phyloP scores from a whole-genome alignment of 2,113 vertebrate genomes.

The Petromus typicus region DNA sequence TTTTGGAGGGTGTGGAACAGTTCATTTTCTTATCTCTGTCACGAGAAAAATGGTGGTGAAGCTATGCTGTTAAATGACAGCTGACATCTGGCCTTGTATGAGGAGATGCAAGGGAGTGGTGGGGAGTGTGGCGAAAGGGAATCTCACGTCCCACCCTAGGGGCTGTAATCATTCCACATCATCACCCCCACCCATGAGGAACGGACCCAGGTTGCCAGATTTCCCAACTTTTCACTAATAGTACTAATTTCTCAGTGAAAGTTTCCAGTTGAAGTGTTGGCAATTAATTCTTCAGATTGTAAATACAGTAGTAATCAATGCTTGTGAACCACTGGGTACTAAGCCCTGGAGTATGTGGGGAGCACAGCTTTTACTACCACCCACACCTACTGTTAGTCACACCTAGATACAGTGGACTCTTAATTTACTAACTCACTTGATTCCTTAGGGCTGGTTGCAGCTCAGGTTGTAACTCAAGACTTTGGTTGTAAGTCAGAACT shows the following conservation, averaged over 20 bases:
- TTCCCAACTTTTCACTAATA: background rate
- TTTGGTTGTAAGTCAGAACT: too few relatives aligned
- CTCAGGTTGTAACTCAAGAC: too few relatives aligned
- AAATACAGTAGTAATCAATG: background rate
- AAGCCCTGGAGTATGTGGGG: background rate
- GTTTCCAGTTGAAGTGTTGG: background rate
- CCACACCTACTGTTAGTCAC: rapidly evolving
- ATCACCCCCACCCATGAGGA: background rate
- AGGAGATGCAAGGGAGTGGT: background rate
- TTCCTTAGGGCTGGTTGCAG: too few relatives aligned
- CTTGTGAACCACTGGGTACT: background rate
- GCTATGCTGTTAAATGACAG: too few relatives aligned
- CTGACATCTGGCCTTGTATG: background rate
- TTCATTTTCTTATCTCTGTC: background rate
- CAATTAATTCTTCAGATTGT: background rate
- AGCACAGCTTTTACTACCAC: background rate
- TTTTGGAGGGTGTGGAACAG: background rate
- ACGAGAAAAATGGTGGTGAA: background rate
- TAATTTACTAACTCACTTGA: too few relatives aligned
- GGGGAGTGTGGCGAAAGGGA: background rate
- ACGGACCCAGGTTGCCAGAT: too few relatives aligned
- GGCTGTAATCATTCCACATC: rapidly evolving
- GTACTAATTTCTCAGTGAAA: background rate
- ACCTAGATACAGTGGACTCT: background rate
- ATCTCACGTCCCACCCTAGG: background rate